phyloP scores from a whole-genome alignment of 2,113 vertebrate species.

The Triplophysa rosa region DNA sequence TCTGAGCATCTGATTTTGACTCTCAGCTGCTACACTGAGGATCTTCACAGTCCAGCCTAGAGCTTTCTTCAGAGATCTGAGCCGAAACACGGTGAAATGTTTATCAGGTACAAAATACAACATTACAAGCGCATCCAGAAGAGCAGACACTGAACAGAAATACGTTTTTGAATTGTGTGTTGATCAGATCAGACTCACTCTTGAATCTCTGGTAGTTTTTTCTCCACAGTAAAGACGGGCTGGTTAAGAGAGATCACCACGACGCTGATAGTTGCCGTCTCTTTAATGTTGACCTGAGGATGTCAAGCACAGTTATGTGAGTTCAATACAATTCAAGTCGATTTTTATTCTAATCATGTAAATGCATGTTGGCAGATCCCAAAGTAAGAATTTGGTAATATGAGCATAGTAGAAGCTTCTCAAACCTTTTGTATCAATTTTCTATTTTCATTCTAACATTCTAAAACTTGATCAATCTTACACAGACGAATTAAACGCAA shows the following conservation, averaged over 20 bases:
- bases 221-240: conserved; percentile 69
- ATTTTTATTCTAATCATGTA: too few relatives aligned
- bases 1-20: conserved; percentile 14
- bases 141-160: too few relatives aligned
- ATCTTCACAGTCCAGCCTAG: conserved; percentile 66
- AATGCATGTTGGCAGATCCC: too few relatives aligned
- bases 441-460: too few relatives aligned
- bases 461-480: too few relatives aligned
- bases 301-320: neutral
- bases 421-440: too few relatives aligned
- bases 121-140: neutral
- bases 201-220: conserved; percentile 61
- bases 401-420: too few relatives aligned
- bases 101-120: neutral
- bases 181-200: conserved; percentile 58
- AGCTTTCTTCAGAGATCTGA: conserved; percentile 67
- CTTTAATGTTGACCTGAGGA: conserved; percentile 67
- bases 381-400: too few relatives aligned
- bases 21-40: conserved; percentile 48
- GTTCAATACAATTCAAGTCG: too few relatives aligned
- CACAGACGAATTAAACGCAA: too few relatives aligned
- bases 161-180: too few relatives aligned
- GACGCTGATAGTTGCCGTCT: conserved; percentile 58
- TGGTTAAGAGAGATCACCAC: conserved; percentile 69
- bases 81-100: neutral